These are phyloP conservation scores for Atrichornis clamosus DNA, from an alignment of 2,113 vertebrate species.

Conservation along the genomic window DNA sequence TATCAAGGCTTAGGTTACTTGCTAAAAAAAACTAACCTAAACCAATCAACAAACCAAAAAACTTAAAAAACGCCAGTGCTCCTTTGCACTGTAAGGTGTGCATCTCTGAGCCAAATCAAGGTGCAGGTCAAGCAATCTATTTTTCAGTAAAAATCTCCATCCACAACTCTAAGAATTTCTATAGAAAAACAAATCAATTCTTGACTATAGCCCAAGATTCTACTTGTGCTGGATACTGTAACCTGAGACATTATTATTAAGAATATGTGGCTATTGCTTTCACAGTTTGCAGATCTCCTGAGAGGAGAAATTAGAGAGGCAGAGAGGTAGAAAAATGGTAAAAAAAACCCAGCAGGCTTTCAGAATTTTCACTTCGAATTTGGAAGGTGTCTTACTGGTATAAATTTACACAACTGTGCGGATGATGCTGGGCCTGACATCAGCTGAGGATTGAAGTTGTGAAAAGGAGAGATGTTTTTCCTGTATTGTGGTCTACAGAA, in stretches of 20 bases:
- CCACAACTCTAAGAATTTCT: background rate
- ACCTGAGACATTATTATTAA: background rate
- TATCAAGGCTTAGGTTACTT: background rate
- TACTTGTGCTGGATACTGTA: background rate
- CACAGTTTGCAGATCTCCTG: background rate
- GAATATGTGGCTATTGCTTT: background rate
- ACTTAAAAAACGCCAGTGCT: accelerated
- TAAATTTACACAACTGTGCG: background rate
- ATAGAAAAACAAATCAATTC: background rate
- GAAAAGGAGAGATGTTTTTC: background rate
- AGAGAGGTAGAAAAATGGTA: background rate
- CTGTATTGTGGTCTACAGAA: background rate
- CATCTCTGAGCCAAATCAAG: background rate
- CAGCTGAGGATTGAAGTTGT: background rate
- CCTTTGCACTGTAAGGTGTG: background rate
- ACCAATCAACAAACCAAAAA: background rate
- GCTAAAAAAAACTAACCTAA: background rate
- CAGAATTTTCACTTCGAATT: background rate
- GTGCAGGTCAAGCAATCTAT: background rate
- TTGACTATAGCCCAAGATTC: background rate
- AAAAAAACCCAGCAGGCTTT: background rate
- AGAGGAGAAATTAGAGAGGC: background rate
- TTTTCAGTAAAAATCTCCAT: background rate
- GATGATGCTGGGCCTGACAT: background rate
- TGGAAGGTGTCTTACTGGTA: background rate